Base-by-base conservation (phyloP, 2,797 vertebrate genomes). In the Delichon dasypus region DNA sequence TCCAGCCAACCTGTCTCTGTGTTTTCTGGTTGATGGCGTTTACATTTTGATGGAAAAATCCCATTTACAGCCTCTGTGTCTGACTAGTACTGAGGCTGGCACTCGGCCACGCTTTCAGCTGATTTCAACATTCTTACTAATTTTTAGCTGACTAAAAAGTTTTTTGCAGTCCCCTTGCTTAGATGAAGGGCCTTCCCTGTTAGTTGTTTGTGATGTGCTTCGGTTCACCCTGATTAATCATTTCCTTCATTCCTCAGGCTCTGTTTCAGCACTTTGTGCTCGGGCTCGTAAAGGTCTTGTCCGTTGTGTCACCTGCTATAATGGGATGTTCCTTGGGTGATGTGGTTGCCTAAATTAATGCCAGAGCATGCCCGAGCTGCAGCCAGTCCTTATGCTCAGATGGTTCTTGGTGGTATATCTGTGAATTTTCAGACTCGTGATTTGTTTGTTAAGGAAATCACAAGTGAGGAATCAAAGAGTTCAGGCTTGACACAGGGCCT, bases 191-290 rank as follows among this genome's bases (percentile, higher is more conserved):
- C 20, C 47, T 40, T 47, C 23, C 20, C 7, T 29, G 16, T 30
- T 17, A 7, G 26, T 42, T 84, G 82, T 58, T 90, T 62, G 53
- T 29, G 54, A 23, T 64, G 25, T 27, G 55, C 66, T 64, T 75
- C 5, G 2, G 19, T 55, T 88, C 60, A 22, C 26, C 10, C 21
- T 1, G 9, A 50, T 95, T 93, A 94, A 89, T 96, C 86, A 90
- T n/a, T 96, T 96, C 95, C 95, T 81, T 67, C 64, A 17, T 94
- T 91, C 93, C 53, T 78, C 27, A 8, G 73, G 60, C 18, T 36
- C 13, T 40, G 36, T 27, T 86, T 81, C 79, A 68, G 16, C 3
- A 32, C 2, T 34, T 53, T 15, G 4, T 54, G 10, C 34, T 60
- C 5, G 0, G n/a, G 26, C 62, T 94, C 30, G 2, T 40, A 2